Evolutionary conservation across 2,113 vertebrate genomes (phyloP), one percentile per base, ranked within the genome.

Genomic region (Syngnathus floridae): DNA sequence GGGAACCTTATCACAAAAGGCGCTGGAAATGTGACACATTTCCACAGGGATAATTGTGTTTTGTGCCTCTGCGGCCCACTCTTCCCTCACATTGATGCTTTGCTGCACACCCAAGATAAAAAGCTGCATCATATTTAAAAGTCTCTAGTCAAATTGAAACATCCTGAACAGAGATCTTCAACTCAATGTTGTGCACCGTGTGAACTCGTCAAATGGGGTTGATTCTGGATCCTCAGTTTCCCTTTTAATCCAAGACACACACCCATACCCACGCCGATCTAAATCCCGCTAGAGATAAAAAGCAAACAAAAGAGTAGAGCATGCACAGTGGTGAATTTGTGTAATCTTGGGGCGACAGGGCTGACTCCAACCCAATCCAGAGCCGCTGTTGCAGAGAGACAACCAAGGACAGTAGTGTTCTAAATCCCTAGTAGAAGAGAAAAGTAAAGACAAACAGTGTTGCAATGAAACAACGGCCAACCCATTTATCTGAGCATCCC

Each of bases 401-500:
- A 73, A 84, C 86, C 84, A 88, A 88, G 83, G 82, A 89, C 82
- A 86, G 85, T 76, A 71, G 82, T 84, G 79, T 81, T 78, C 75
- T 64, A 85, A 86, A 87, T 87, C 84, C 84, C 80, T 73, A 52
- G 70, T 84, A 79, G 82, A 86, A 73, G 72, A 83, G 76, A 79
- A 83, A 89, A 82, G 84, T 89, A 86, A 86, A 90, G 86, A 88
- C 88, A 84, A 87, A 80, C 83, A 80, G 67, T 78, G 71, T 75
- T 58, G 81, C 86, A 77, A 74, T 89, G 84, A 90, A 91, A 90
- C 80, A 88, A 84, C 84, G 76, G 80, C 81, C 81, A 76, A 74
- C 75, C 82, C 81, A 86, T 92, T 90, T 87, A 88, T 90, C 84
- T 84, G 84, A 74, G 73, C 83, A 85, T 85, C 86, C 87, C 88